Evolutionary conservation across 2,797 vertebrate species (phyloP).

Genomic region (Setipinna tenuifilis): DNA sequence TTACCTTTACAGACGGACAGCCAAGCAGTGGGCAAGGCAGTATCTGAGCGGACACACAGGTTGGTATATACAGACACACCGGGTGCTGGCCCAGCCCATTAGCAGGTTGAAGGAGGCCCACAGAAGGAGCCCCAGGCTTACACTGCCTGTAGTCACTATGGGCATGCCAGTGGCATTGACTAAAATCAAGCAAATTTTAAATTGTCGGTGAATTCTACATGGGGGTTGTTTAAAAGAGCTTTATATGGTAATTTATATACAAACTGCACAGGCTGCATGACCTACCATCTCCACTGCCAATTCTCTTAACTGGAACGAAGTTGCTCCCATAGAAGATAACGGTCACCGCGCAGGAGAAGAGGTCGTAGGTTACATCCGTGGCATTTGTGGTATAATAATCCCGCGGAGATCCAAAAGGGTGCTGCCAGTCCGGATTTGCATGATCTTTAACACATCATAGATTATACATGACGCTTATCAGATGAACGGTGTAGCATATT

Average conservation of each 20-base stretch:
- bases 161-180: slow-evolving; percentile 16
- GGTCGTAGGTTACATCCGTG: slow-evolving; percentile 72
- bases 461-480: neutral
- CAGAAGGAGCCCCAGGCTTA: neutral
- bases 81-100: slow-evolving; percentile 7
- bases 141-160: neutral
- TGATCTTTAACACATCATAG: neutral
- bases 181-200: slow-evolving; percentile 7
- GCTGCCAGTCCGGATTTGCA: neutral
- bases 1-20: slow-evolving; percentile 11
- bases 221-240: neutral
- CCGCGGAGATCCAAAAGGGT: neutral
- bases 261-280: neutral
- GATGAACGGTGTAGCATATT: neutral
- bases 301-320: slow-evolving; percentile 85
- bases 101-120: slow-evolving; percentile 15
- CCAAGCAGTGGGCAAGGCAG: slow-evolving; percentile 11
- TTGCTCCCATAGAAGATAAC: slow-evolving; percentile 81
- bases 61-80: slow-evolving; percentile 3
- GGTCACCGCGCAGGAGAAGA: slow-evolving; percentile 71
- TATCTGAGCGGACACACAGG: slow-evolving; percentile 5
- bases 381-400: slow-evolving; percentile 39
- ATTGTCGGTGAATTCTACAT: neutral
- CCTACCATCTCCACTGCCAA: slow-evolving; percentile 83
- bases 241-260: neutral